phyloP scores from a whole-genome alignment of 2,888 invertebrate genomes.

The Celastrina argiolus region DNA sequence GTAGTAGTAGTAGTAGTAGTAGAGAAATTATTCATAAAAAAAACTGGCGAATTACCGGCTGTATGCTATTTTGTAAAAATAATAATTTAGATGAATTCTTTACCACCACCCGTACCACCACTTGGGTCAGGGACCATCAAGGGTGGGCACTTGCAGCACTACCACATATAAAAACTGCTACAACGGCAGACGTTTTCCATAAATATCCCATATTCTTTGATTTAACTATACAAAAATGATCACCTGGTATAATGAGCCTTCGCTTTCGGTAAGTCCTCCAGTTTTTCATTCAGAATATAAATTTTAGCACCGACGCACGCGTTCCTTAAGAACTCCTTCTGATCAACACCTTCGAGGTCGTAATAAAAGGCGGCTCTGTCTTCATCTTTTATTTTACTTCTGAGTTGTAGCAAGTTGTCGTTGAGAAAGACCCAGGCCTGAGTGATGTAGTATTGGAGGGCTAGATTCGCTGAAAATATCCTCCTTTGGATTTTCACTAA shows the following conservation, averaged over 20 bases:
- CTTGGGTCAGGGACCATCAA: too few species aligned
- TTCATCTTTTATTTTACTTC: constrained; percentile 60
- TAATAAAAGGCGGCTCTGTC: constrained; percentile 79
- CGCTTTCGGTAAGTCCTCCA: constrained; percentile 74
- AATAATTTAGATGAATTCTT: too few species aligned
- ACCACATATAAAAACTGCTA: too few species aligned
- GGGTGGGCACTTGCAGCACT: too few species aligned
- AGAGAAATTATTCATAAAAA: too few species aligned
- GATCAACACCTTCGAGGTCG: constrained; percentile 74
- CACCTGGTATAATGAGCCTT: constrained; percentile 73
- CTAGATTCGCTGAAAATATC: constrained; percentile 85
- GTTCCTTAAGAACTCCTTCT: constrained; percentile 66
- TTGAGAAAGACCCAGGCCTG: constrained; percentile 88
- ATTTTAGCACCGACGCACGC: constrained; percentile 80
- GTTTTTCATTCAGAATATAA: constrained; percentile 82
- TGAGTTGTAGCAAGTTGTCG: constrained; percentile 75
- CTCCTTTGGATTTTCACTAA: constrained; percentile 86
- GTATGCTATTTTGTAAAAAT: too few species aligned
- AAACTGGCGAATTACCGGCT: too few species aligned
- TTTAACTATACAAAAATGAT: constrained; percentile 24
- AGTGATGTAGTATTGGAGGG: constrained; percentile 84
- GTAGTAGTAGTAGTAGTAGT: too few species aligned
- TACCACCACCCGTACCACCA: too few species aligned
- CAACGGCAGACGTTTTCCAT: too few species aligned
- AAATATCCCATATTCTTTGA: background rate